Evolutionary conservation across 2,888 invertebrate species (phyloP), one percentile per base, ranked within the genome.

Genomic region (Lithodes maja): DNA sequence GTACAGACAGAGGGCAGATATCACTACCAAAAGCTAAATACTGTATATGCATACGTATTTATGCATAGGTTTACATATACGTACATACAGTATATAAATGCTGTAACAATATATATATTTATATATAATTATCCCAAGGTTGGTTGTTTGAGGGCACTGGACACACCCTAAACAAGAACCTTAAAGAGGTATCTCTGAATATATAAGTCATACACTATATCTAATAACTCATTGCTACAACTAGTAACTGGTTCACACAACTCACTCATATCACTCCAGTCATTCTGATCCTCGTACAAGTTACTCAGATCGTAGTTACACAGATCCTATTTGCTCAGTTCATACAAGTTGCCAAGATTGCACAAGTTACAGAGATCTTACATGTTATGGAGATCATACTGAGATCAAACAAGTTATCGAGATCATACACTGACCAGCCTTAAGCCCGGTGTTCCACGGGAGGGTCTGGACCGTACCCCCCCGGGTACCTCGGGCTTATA

Each of bases 101-200:
- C 52, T 69, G 17, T 71, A 71, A 71, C 71, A 71, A 71, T 71
- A 71, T 71, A 71, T n/a, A 71, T 7, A 15, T 15, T 3, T 71
- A 49, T 78, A 55, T 71, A 71, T 71, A 12, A 71, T 5, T 78
- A 68, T 79, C 83, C 81, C 80, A 86, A 90, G 86, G 86, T 90
- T 81, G 75, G 84, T 90, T 86, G 86, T 90, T 90, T 90, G 86
- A 83, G 90, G 90, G 90, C 86, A 90, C 90, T 90, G 86, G 90
- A 87, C 90, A 84, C 84, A 87, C 86, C 90, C 90, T 90, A 86
- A 90, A 86, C 90, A 86, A 90, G 90, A 86, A 90, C 86, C 90
- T 86, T 79, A 75, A 84, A 71, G 81, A 17, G 52, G 33, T 12
- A 33, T 3, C 83, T 71, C 71, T 71, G 71, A 71, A 71, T 71